phyloP scores from a whole-genome alignment of 1,140 invertebrate genomes.

The Heliconius nattereri region DNA sequence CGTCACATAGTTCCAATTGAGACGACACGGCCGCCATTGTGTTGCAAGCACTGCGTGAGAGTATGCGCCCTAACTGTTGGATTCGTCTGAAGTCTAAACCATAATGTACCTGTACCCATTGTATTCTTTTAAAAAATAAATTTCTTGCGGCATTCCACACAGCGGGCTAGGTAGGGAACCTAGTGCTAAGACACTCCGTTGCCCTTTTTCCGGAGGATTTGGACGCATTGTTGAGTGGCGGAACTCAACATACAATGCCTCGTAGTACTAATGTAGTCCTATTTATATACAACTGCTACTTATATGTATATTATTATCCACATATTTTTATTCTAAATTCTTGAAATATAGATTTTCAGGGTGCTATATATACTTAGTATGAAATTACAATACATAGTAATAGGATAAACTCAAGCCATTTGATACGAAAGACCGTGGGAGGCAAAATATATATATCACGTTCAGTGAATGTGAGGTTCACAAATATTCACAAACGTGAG shows the following conservation, averaged over 20 bases:
- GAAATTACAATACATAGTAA: background rate
- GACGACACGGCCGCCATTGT: conserved; percentile 45
- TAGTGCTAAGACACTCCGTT: too few species aligned
- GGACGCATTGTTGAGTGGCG: too few species aligned
- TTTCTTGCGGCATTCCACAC: too few species aligned
- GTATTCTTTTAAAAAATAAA: too few species aligned
- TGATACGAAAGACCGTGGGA: conserved; percentile 16
- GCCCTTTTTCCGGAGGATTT: too few species aligned
- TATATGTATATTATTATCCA: too few species aligned
- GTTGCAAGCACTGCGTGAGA: conserved; percentile 52
- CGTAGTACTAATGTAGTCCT: too few species aligned
- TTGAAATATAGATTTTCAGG: background rate
- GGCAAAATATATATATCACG: conserved; percentile 2
- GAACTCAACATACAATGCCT: too few species aligned
- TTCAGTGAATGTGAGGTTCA: background rate
- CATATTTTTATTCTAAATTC: too few species aligned
- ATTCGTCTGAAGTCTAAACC: background rate
- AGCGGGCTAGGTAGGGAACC: too few species aligned
- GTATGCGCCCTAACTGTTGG: conserved; percentile 31
- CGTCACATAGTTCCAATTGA: conserved; percentile 49
- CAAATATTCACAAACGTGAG: background rate
- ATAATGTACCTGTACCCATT: background rate
- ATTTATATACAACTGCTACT: too few species aligned
- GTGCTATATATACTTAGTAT: background rate
- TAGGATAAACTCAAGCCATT: background rate